These are phyloP conservation scores for Cydia splendana DNA, from an alignment of 1,140 invertebrate genomes.

Conservation along the genomic window DNA sequence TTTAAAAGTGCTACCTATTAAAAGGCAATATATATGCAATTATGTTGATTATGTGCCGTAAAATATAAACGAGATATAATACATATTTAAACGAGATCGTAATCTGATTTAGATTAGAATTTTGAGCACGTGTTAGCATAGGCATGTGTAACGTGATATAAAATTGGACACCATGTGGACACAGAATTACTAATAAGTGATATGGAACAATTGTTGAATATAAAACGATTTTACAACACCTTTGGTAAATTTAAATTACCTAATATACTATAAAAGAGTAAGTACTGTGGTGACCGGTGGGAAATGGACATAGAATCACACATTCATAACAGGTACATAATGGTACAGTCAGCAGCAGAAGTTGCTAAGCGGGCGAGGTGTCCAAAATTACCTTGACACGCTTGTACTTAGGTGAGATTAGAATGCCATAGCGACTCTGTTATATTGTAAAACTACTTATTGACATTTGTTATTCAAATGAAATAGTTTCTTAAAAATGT, in stretches of 20 bases:
- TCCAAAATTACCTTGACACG: too few relatives aligned
- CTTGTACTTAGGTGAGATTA: not conserved
- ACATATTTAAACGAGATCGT: constrained; percentile 6
- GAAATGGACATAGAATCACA: constrained; percentile 4
- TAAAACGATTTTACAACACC: not conserved
- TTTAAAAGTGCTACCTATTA: constrained; percentile 6
- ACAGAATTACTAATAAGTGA: constrained; percentile 3
- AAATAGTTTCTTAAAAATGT: not conserved
- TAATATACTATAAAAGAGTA: not conserved
- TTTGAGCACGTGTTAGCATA: constrained; percentile 21
- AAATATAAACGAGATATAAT: constrained; percentile 8
- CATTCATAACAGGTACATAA: not conserved
- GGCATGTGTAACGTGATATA: constrained; percentile 1
- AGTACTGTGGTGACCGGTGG: not conserved
- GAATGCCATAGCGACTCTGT: not conserved
- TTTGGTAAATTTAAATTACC: constrained; percentile 27
- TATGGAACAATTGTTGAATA: constrained; percentile 21
- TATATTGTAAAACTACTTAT: not conserved
- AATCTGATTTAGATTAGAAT: constrained; percentile 28
- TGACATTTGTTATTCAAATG: not conserved
- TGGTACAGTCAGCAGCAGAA: too few relatives aligned
- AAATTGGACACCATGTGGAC: constrained; percentile 4
- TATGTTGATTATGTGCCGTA: not conserved
- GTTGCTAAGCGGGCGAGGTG: too few relatives aligned
- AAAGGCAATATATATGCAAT: not conserved